Evolutionary conservation across 2,797 vertebrate genomes (phyloP).

Genomic region (Rhinella marina): DNA sequence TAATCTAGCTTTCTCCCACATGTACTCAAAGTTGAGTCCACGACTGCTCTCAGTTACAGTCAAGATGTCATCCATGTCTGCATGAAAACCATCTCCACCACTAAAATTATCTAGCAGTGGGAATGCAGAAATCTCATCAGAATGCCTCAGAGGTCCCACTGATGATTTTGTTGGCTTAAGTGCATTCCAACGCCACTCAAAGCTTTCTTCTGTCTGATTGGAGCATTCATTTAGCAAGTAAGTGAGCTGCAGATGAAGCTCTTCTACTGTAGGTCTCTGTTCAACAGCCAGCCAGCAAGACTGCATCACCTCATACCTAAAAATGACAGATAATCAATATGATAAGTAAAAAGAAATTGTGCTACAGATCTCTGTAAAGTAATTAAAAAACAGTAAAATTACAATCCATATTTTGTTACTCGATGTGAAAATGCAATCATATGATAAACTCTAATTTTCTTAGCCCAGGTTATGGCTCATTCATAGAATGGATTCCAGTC

Average conservation of each 20-base stretch:
- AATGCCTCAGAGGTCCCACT: slow-evolving; percentile 73
- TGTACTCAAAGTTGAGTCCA: slow-evolving; percentile 93
- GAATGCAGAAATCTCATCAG: slow-evolving; percentile 81
- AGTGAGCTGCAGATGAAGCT: slow-evolving; percentile 90
- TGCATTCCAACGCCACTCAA: slow-evolving; percentile 89
- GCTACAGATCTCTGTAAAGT: neutral
- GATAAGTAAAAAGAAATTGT: neutral
- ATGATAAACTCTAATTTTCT: neutral
- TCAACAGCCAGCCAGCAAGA: slow-evolving; percentile 89
- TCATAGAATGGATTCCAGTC: neutral
- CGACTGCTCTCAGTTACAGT: slow-evolving; percentile 93
- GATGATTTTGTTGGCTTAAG: slow-evolving; percentile 76
- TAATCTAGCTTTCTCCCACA: slow-evolving; percentile 91
- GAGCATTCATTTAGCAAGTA: slow-evolving; percentile 83
- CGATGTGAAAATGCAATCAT: neutral
- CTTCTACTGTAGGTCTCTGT: slow-evolving; percentile 86
- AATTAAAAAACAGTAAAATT: neutral
- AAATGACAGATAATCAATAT: neutral
- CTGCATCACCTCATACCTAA: slow-evolving; percentile 92
- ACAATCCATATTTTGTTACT: neutral
- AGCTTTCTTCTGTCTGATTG: slow-evolving; percentile 78
- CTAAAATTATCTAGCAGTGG: slow-evolving; percentile 83
- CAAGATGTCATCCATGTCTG: slow-evolving; percentile 90
- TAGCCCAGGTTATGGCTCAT: neutral
- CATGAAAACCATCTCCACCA: slow-evolving; percentile 63